These are phyloP conservation scores for Amazona ochrocephala DNA, from an alignment of 2,797 vertebrate species.

Conservation along the genomic window DNA sequence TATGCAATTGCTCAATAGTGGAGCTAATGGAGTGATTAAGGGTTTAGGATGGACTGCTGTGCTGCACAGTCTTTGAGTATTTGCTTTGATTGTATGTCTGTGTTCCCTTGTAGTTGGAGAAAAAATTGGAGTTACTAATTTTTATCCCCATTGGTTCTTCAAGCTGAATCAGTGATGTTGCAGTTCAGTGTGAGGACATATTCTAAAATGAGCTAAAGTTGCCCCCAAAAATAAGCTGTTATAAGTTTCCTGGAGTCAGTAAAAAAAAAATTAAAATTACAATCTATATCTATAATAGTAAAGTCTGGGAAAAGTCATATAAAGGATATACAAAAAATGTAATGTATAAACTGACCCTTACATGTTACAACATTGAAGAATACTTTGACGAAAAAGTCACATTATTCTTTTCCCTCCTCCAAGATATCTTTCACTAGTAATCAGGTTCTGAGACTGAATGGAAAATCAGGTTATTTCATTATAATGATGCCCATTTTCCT, in stretches of 20 bases:
- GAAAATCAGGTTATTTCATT: neutral
- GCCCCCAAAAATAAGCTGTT: neutral
- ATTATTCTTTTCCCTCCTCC: neutral
- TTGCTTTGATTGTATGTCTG: neutral
- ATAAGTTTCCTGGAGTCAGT: neutral
- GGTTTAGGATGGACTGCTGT: rapidly evolving
- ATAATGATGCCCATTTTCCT: neutral
- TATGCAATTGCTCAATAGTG: neutral
- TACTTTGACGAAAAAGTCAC: neutral
- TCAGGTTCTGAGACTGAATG: neutral
- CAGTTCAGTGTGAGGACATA: neutral
- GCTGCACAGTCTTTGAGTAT: neutral
- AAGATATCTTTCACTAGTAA: neutral
- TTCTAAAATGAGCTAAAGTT: neutral
- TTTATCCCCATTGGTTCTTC: neutral
- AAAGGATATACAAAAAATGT: neutral
- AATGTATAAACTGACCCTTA: neutral
- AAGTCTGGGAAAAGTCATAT: neutral
- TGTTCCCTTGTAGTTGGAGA: neutral
- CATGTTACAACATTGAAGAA: neutral
- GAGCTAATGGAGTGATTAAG: neutral
- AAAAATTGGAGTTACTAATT: neutral
- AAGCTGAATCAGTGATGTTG: neutral
- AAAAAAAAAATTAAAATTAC: neutral
- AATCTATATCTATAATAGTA: neutral